A percentile compares a stretch with the other conserved stretches of the same genome.
Evolutionary conservation across 2,888 invertebrate genomes (phyloP).

Genomic region (Schrankia costaestrigalis): DNA sequence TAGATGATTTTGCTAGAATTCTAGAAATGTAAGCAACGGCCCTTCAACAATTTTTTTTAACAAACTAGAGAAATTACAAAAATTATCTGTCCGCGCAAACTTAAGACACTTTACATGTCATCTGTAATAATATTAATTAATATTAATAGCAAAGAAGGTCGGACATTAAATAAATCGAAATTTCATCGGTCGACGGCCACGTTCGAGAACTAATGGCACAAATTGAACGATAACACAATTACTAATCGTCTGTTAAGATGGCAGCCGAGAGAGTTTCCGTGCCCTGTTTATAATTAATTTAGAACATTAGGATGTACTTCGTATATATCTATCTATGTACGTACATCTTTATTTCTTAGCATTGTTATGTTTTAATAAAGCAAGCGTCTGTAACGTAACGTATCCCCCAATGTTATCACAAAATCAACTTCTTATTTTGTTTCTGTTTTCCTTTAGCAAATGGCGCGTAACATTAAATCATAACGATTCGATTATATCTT

Average conservation of each 20-base stretch:
- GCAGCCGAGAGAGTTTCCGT: constrained; percentile 25
- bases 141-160: constrained; percentile 29
- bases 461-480: constrained; percentile 21
- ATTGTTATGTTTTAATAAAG: constrained; percentile 46
- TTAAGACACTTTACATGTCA: constrained; percentile 10
- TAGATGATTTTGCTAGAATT: too few species aligned
- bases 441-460: constrained; percentile 25
- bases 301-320: constrained; percentile 33
- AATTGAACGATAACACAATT: constrained; percentile 47
- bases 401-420: constrained; percentile 30
- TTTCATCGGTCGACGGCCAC: constrained; percentile 24
- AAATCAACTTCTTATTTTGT: constrained; percentile 32
- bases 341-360: constrained; percentile 28
- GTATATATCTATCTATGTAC: too few species aligned
- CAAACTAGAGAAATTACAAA: too few species aligned
- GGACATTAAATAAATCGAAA: constrained; percentile 33
- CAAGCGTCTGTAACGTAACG: constrained; percentile 22
- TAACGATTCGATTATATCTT: constrained; percentile 14
- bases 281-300: constrained; percentile 45
- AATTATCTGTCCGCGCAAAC: too few species aligned
- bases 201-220: constrained; percentile 28
- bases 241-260: constrained; percentile 38
- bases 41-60: too few species aligned
- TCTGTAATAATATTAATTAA: constrained; percentile 30
- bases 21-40: too few species aligned